Evolutionary conservation across 2,888 invertebrate genomes (phyloP).

Genomic region (Latheticus oryzae): DNA sequence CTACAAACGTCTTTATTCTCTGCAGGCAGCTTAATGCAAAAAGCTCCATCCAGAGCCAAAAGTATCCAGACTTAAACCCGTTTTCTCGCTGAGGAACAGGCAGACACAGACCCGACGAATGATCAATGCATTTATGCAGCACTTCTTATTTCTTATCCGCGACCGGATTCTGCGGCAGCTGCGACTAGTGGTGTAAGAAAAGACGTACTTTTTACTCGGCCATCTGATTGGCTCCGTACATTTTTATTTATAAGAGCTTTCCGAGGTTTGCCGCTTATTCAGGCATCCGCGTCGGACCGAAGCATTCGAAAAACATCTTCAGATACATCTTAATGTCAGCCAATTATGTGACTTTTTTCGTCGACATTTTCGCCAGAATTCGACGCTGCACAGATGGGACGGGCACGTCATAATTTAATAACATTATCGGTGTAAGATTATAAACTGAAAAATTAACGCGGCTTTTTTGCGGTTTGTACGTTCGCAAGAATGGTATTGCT

Average conservation of each 20-base stretch:
- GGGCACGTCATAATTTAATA: slow-evolving; percentile 26
- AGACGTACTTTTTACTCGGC: slow-evolving; percentile 51
- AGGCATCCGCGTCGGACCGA: slow-evolving; percentile 29
- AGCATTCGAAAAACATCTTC: slow-evolving; percentile 51
- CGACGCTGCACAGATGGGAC: slow-evolving; percentile 3
- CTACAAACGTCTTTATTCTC: slow-evolving; percentile 64
- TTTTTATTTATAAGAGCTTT: slow-evolving; percentile 50
- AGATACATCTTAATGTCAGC: slow-evolving; percentile 53
- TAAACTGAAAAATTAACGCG: too few relatives aligned
- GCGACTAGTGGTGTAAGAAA: slow-evolving; percentile 52
- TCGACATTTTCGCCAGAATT: slow-evolving; percentile 18
- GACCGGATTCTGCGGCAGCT: slow-evolving; percentile 61
- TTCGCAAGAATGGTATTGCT: too few relatives aligned
- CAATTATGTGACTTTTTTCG: slow-evolving; percentile 45
- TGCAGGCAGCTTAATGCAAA: slow-evolving; percentile 61
- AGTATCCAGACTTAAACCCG: slow-evolving; percentile 61
- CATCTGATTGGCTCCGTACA: slow-evolving; percentile 49
- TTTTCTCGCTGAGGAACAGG: slow-evolving; percentile 57
- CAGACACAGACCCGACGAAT: slow-evolving; percentile 52
- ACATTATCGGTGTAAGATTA: too few relatives aligned
- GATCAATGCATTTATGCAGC: slow-evolving; percentile 64
- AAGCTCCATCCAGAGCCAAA: slow-evolving; percentile 59
- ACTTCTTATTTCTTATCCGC: slow-evolving; percentile 62
- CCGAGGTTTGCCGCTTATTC: slow-evolving; percentile 47
- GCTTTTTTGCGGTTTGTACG: too few relatives aligned